Evolutionary conservation across 2,797 vertebrate species (phyloP).

Genomic region (Coccyzus lansbergi): DNA sequence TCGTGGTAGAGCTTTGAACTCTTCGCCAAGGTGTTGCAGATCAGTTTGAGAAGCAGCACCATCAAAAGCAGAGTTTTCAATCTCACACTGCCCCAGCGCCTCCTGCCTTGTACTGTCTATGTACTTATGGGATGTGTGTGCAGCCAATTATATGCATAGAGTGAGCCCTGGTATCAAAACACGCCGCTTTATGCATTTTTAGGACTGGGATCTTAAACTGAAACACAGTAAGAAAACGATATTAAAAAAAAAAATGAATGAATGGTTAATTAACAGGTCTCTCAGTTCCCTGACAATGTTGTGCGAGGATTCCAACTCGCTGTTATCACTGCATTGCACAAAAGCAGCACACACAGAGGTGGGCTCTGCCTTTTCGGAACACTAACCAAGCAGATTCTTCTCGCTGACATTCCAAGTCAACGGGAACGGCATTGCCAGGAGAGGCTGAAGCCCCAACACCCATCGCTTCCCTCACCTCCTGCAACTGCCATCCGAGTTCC

Average conservation of each 20-base stretch:
- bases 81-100: neutral
- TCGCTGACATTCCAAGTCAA: neutral
- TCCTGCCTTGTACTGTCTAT: neutral
- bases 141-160: neutral
- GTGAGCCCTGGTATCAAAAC: neutral
- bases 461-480: neutral
- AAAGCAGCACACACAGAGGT: neutral
- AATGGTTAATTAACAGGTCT: neutral
- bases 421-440: neutral
- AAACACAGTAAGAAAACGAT: neutral
- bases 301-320: neutral
- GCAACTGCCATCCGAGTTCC: neutral
- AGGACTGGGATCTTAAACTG: neutral
- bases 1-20: neutral
- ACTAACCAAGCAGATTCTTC: neutral
- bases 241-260: accelerated
- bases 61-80: neutral
- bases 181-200: neutral
- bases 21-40: neutral
- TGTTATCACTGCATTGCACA: neutral
- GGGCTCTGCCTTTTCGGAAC: neutral
- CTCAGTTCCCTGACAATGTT: accelerated
- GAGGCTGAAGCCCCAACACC: neutral
- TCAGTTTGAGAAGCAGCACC: neutral
- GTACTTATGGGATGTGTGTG: neutral